Base-by-base conservation (phyloP, 2,113 vertebrate genomes). In the Oreochromis tanganicae region DNA sequence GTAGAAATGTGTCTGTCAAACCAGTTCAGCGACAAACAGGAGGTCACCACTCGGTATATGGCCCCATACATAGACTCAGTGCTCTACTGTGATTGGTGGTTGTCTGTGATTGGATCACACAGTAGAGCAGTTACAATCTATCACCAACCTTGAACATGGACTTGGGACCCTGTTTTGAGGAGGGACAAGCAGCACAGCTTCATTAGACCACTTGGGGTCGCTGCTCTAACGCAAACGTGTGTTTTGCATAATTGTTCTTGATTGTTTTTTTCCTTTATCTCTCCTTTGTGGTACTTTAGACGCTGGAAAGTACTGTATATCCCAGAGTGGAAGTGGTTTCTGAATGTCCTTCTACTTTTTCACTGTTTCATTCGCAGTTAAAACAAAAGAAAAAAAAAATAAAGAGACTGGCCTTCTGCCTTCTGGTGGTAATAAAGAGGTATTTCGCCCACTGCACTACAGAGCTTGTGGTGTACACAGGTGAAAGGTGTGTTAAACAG, bases 381-480 rank as follows among this genome's bases (percentile, higher is more conserved):
- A 50, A 50, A 68, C n/a, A 68, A 50, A 19, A 32, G 3, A 17
- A 1, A 29, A 12, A 12, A 36, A 3, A 11, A 66, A 10, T 7
- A 66, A 38, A 73, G 16, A 10, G 7, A 57, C 54, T 27, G 5
- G 1, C 16, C 12, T 27, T 85, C 55, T 83, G 46, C 82, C 81
- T 85, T 82, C 79, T 32, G 54, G 68, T 86, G 85, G 85, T 66
- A 56, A 66, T 27, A 79, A 24, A 52, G 13, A 81, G 83, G 9
- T 55, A 32, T 75, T 38, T 32, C 1, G 6, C 34, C n/a, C 63
- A 73, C 41, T 73, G 38, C 12, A 46, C 21, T 2, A 16, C 38
- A 43, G 13, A 27, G 21, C 21, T 73, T 73, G 68, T 1, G 2
- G 38, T 16, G 13, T 24, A 10, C 36, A 24, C 38, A 43, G 13